phyloP scores from a whole-genome alignment of 1,140 invertebrate genomes.

The Drosophila nigromelanica region DNA sequence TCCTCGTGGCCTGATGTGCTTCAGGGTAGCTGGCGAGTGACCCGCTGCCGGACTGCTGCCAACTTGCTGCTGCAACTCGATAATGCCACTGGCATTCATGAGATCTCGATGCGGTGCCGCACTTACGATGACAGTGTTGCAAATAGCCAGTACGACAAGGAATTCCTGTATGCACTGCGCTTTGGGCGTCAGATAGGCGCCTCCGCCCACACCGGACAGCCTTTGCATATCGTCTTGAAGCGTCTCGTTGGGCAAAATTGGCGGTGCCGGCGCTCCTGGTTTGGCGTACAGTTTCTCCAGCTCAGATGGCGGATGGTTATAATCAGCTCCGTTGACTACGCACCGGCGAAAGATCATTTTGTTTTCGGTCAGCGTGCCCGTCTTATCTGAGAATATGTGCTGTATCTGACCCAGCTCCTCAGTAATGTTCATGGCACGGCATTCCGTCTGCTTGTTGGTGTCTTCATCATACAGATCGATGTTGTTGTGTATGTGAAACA shows the following conservation, averaged over 20 bases:
- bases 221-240: slow-evolving; percentile 88
- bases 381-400: slow-evolving; percentile 99
- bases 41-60: slow-evolving; percentile 40
- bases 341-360: slow-evolving; percentile 98
- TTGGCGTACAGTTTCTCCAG: slow-evolving; percentile 84
- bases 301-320: slow-evolving; percentile 90
- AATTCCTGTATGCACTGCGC: slow-evolving; percentile 92
- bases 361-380: slow-evolving; percentile 98
- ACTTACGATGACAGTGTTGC: slow-evolving; percentile 98
- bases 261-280: slow-evolving; percentile 85
- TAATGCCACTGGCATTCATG: slow-evolving; percentile 92
- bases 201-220: slow-evolving; percentile 36
- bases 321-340: slow-evolving; percentile 94
- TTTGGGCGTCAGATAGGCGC: slow-evolving; percentile 65
- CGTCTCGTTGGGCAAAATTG: slow-evolving; percentile 87
- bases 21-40: slow-evolving; percentile 45
- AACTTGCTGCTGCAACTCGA: slow-evolving; percentile 84
- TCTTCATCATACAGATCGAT: slow-evolving; percentile 92
- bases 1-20: slow-evolving; percentile 43
- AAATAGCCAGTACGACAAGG: slow-evolving; percentile 95
- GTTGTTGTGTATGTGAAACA: slow-evolving; percentile 97
- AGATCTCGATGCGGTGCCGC: slow-evolving; percentile 94
- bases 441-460: slow-evolving; percentile 95
- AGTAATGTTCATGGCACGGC: slow-evolving; percentile 97
- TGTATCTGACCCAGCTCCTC: slow-evolving; percentile 98